Evolutionary conservation across 2,113 vertebrate species (phyloP).

Genomic region (Pomatostomus ruficeps): DNA sequence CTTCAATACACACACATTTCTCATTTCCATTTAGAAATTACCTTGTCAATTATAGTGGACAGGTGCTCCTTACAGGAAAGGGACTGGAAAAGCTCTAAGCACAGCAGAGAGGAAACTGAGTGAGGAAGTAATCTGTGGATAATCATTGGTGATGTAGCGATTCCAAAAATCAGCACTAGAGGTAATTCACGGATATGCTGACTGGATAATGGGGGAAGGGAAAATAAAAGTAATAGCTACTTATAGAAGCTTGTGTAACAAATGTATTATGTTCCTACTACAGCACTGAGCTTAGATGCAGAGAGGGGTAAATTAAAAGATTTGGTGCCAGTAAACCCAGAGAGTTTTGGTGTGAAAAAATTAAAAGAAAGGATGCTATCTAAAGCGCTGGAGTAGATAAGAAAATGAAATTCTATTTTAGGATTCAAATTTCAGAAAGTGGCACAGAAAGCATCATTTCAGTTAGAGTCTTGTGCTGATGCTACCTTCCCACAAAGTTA

Average conservation of each 20-base stretch:
- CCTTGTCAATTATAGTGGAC: constrained; percentile 90
- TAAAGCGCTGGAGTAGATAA: not conserved
- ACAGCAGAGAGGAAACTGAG: constrained; percentile 90
- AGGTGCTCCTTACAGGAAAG: constrained; percentile 91
- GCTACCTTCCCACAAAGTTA: not conserved
- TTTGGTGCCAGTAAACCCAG: not conserved
- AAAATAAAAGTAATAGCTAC: not conserved
- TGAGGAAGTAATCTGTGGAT: constrained; percentile 91
- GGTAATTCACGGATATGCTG: constrained; percentile 85
- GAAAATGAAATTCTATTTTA: not conserved
- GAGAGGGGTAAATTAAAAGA: not conserved
- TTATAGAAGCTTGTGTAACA: not conserved
- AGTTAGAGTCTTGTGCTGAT: not conserved
- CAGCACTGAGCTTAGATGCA: not conserved
- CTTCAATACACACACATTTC: not conserved
- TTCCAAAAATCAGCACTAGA: constrained; percentile 90
- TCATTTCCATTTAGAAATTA: constrained; percentile 52
- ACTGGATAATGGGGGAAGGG: constrained; percentile 63
- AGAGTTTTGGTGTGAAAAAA: not conserved
- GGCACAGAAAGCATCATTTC: not conserved
- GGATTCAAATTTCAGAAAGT: not conserved
- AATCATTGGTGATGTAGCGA: constrained; percentile 91
- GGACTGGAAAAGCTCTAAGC: constrained; percentile 94
- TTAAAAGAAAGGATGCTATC: not conserved
- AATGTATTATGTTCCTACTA: not conserved